Evolutionary conservation across 2,888 invertebrate genomes (phyloP), one percentile per base, ranked within the genome.

Genomic region (Cheilosia vernalis): DNA sequence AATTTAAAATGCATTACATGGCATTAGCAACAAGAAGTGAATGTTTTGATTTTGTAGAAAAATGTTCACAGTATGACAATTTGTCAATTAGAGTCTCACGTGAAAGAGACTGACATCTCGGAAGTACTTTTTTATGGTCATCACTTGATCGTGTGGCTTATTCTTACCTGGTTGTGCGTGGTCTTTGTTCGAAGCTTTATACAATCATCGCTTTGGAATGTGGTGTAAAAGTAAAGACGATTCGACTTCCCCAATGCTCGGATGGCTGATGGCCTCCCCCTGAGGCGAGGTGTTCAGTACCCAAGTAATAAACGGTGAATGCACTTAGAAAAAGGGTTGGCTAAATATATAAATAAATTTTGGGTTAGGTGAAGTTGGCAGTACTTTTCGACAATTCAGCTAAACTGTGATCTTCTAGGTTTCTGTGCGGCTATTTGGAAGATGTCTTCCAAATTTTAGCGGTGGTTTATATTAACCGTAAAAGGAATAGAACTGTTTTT

Each of bases 191-290:
- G 53, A 27, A 77, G 64, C 64, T 53, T 78, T 21, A 27, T 27
- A 51, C 61, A 77, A 60, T 83, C 82, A 83, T 77, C 66, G 17
- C 55, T 58, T 72, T 72, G 82, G 82, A 83, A 83, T 83, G 82
- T 70, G 60, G 49, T 78, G 66, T 72, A 83, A 72, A 53, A 60
- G 47, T 27, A 44, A 55, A 73, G 70, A 47, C 47, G 47, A 47
- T 15, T 37, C n/a, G 44, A 55, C 66, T 83, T 83, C 78, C 82
- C 58, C 72, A 72, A 63, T 49, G 40, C 4, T 64, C 4, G 58
- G 51, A 53, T 64, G 47, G 42, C 4, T 27, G 10, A n/a, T 49
- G 56, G 51, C 66, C 44, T 42, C 55, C 15, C 47, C 30, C n/a
- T 37, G 19, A 51, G 49, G 42, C 58, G 40, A 76, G 69, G 58